phyloP scores from a whole-genome alignment of 2,113 vertebrate genomes.

The Noctilio leporinus region DNA sequence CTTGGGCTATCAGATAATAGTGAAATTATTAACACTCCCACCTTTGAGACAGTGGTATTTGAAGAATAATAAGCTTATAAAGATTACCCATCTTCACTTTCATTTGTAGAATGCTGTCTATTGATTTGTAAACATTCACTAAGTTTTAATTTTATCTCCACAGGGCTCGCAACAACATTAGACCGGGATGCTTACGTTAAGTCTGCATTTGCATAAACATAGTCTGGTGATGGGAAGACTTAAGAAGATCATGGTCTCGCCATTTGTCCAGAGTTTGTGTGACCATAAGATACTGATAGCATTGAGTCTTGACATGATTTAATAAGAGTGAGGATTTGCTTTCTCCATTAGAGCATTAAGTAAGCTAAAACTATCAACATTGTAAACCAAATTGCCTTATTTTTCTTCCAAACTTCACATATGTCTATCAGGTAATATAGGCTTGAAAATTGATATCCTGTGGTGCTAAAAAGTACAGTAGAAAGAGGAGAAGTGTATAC shows the following conservation, averaged over 20 bases:
- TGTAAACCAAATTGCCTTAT: conserved; percentile 94
- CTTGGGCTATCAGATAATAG: neutral
- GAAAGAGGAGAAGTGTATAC: conserved; percentile 86
- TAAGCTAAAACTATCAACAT: conserved; percentile 86
- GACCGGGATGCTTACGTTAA: conserved; percentile 64
- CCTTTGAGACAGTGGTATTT: neutral
- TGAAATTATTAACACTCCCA: neutral
- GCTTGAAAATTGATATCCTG: conserved; percentile 92
- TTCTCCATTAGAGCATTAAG: conserved; percentile 85
- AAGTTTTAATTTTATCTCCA: conserved; percentile 52
- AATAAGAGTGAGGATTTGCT: conserved; percentile 80
- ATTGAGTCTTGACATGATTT: conserved; percentile 74
- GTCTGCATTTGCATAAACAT: conserved; percentile 66
- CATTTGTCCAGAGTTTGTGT: conserved; percentile 72
- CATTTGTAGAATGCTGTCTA: neutral
- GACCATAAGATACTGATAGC: conserved; percentile 76
- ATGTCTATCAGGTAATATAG: conserved; percentile 92
- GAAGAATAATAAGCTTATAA: neutral
- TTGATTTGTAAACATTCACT: neutral
- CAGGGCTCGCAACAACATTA: conserved; percentile 97
- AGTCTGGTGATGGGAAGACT: conserved; percentile 72
- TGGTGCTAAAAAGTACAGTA: conserved; percentile 94
- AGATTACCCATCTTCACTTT: neutral
- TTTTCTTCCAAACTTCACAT: conserved; percentile 89
- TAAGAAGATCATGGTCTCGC: conserved; percentile 75